Evolutionary conservation across 2,888 invertebrate genomes (phyloP).

Genomic region (Pammene fasciana): DNA sequence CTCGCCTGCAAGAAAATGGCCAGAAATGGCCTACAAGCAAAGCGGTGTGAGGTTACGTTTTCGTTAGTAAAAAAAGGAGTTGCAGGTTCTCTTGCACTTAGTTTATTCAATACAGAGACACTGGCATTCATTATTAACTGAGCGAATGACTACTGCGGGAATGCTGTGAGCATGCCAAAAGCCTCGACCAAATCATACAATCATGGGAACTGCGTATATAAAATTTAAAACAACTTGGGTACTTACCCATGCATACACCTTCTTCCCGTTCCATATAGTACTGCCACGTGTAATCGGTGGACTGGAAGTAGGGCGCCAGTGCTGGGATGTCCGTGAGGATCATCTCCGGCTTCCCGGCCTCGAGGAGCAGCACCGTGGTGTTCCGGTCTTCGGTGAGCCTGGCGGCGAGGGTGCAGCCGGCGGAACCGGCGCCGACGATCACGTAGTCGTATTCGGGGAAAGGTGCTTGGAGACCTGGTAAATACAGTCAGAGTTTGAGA

Average conservation of each 20-base stretch:
- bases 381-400: constrained; percentile 71
- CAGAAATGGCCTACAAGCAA: too few species aligned
- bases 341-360: constrained; percentile 74
- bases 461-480: constrained; percentile 62
- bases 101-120: too few species aligned
- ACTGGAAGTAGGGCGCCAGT: constrained; percentile 82
- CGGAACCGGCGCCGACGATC: constrained; percentile 83
- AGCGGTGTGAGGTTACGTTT: too few species aligned
- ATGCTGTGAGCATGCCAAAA: too few species aligned
- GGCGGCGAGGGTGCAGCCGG: constrained; percentile 80
- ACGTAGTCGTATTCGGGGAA: constrained; percentile 80
- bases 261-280: constrained; percentile 86
- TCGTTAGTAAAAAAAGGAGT: too few species aligned
- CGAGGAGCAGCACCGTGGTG: constrained; percentile 69
- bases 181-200: too few species aligned
- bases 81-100: too few species aligned
- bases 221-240: too few species aligned
- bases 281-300: constrained; percentile 87
- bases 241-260: constrained; percentile 82
- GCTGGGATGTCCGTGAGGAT: constrained; percentile 82
- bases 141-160: too few species aligned
- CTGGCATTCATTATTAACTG: too few species aligned
- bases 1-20: too few species aligned
- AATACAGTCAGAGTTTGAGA: constrained; percentile 19
- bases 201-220: too few species aligned